Base-by-base conservation (phyloP, 2,113 vertebrate species). In the Pachypanchax playfairii region DNA sequence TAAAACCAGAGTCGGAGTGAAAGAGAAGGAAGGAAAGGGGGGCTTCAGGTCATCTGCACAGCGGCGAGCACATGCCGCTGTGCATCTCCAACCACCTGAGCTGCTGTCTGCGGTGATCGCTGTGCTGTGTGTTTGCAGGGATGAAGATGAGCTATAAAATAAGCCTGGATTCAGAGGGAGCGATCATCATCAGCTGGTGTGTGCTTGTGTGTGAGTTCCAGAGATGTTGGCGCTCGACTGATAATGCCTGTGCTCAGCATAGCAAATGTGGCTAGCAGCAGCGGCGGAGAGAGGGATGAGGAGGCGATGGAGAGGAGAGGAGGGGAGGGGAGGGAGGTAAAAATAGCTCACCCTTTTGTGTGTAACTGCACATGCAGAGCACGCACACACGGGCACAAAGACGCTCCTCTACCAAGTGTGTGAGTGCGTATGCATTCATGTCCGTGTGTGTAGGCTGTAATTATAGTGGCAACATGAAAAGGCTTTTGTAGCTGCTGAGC, bases 381-480 rank as follows among this genome's bases (percentile, higher is more conserved):
- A 55, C 59, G 49, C 75, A 64, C 73, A 82, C 38, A 55, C 82
- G 77, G 52, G 82, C 80, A 85, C 76, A 80, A 83, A 87, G 71
- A 86, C 75, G 54, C 70, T 57, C 39, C 50, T 65, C 58, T 55
- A 22, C 44, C 21, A 25, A 14, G 4, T 73, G 53, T 49, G 31
- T 46, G 35, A n/a, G 28, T 29, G 26, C 29, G 36, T 49, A 24
- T 31, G 54, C 48, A 14, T 61, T 13, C 24, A 13, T 58, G 43
- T 33, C 33, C 22, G 39, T 54, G 82, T 74, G 83, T 78, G 81
- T 60, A 82, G 81, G 88, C 85, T 82, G 85, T 90, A 90, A 91
- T 88, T 89, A 91, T 90, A 86, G 85, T 85, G 82, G 84, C 78
- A 87, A 89, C 87, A 89, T 88, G 87, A 88, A 90, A 91, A 88